Evolutionary conservation across 2,888 invertebrate species (phyloP).

Genomic region (Lapara coniferarum): DNA sequence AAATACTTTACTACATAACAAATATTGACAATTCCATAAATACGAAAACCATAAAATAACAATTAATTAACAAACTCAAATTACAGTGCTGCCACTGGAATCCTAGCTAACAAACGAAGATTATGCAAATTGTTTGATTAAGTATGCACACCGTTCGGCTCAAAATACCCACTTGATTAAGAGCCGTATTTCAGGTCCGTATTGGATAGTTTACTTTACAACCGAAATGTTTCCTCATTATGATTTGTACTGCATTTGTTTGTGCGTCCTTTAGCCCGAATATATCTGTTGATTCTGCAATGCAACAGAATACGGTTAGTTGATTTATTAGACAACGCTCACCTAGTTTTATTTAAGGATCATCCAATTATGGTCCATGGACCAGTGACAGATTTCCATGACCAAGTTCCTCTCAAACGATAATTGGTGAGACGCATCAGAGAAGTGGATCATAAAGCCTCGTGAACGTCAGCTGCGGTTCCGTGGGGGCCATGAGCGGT

Average conservation of each 20-base stretch:
- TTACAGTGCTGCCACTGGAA: conserved; percentile 39
- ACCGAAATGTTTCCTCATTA: conserved; percentile 21
- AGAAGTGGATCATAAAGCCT: no score
- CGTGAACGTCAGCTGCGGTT: no score
- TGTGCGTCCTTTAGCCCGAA: not conserved
- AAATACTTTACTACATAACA: no score
- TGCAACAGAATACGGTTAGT: not conserved
- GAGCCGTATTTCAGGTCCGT: conserved; percentile 44
- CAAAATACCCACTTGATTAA: conserved; percentile 54
- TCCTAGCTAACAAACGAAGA: conserved; percentile 46
- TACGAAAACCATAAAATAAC: conserved; percentile 36
- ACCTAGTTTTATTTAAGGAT: no score
- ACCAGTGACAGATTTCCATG: no score
- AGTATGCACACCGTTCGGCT: conserved; percentile 42
- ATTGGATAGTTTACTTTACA: conserved; percentile 30
- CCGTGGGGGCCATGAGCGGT: no score
- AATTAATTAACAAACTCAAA: conserved; percentile 17
- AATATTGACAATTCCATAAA: no score
- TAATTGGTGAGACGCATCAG: no score
- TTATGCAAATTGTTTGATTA: conserved; percentile 53
- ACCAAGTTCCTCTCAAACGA: no score
- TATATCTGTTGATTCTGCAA: not conserved
- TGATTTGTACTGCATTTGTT: conserved; percentile 1
- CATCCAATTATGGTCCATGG: no score
- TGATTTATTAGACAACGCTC: no score